Percentiles rank a stretch among this genome's conserved stretches.
Conservation (phyloP, 35 echinoderm and acorn worm genomes). For the Lytechinus variegatus region DNA sequence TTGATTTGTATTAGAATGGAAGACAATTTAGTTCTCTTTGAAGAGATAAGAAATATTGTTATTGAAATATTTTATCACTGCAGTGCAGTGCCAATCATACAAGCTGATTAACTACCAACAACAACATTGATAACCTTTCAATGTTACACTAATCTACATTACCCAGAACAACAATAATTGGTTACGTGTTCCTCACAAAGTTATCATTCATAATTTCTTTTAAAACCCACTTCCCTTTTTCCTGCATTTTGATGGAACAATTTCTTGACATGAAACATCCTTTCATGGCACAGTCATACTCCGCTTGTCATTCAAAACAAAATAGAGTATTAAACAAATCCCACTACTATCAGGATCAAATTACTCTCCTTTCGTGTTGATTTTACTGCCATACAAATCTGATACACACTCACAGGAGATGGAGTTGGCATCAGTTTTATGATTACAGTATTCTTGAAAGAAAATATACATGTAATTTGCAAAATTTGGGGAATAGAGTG, state of each 20-base stretch:
- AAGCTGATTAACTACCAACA: too few species aligned
- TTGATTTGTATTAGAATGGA: not conserved
- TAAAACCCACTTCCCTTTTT: not conserved
- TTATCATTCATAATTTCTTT: too few species aligned
- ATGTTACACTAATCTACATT: too few species aligned
- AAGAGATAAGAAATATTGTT: too few species aligned
- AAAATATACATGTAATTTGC: not conserved
- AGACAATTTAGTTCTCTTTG: not conserved
- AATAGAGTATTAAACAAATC: not conserved
- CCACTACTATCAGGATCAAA: not conserved
- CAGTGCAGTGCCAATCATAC: not conserved
- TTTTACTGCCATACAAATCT: not conserved
- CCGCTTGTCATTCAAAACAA: not conserved
- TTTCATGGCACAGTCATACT: not conserved
- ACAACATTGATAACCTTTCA: too few species aligned
- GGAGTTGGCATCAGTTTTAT: not conserved
- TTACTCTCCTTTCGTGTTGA: not conserved
- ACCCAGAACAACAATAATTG: too few species aligned
- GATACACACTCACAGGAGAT: not conserved
- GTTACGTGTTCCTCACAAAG: too few species aligned
- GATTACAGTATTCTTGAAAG: not conserved
- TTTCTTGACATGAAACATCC: not conserved
- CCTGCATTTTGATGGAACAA: not conserved
- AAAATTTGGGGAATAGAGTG: not conserved
- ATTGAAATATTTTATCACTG: not conserved